Evolutionary conservation across 2,888 invertebrate species (phyloP).

Genomic region (Lochmaea capreae): DNA sequence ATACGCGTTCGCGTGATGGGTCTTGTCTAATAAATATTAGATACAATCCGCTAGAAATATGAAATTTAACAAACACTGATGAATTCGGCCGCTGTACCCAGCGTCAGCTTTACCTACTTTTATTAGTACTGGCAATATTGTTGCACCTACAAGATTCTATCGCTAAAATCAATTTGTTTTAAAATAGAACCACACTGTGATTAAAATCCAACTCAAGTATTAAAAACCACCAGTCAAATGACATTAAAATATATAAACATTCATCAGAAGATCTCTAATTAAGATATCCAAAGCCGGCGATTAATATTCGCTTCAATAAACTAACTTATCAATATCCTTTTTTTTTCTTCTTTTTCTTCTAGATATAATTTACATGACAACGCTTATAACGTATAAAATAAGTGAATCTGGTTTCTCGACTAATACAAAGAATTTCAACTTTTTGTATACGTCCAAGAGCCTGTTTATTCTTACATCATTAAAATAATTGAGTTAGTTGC

Average conservation of each 20-base stretch:
- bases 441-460: not conserved
- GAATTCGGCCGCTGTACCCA: too few relatives aligned
- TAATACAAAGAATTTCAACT: conserved; percentile 7
- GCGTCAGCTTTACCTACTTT: too few relatives aligned
- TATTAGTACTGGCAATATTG: too few relatives aligned
- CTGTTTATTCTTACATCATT: conserved; percentile 27
- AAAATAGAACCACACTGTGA: not conserved
- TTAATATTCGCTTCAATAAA: conserved; percentile 7
- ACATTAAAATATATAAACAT: not conserved
- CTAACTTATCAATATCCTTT: not conserved
- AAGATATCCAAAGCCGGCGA: not conserved
- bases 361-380: conserved; percentile 15
- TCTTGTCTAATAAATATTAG: too few relatives aligned
- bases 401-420: conserved; percentile 3
- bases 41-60: too few relatives aligned
- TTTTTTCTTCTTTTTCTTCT: not conserved
- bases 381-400: conserved; percentile 7
- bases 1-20: too few relatives aligned
- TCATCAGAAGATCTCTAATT: conserved; percentile 2
- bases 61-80: too few relatives aligned
- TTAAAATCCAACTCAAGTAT: not conserved
- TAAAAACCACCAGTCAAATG: not conserved
- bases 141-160: too few relatives aligned
- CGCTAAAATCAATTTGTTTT: too few relatives aligned
- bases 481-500: conserved; percentile 31